These are phyloP conservation scores for Andrena marginata DNA, from an alignment of 2,888 invertebrate species.

Conservation along the genomic window DNA sequence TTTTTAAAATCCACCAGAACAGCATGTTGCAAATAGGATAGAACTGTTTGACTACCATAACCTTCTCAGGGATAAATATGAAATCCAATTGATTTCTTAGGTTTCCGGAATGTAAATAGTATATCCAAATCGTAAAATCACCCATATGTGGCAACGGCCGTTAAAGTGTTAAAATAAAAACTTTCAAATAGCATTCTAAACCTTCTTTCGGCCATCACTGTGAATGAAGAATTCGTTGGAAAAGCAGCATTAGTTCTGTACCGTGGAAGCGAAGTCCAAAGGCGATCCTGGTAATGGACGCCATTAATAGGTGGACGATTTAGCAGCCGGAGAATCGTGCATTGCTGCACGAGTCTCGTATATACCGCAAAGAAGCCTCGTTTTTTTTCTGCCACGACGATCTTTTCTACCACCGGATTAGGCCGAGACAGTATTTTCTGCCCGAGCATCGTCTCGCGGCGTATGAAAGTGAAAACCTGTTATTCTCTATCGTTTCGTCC, in stretches of 20 bases:
- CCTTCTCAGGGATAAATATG: no score
- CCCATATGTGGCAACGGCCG: no score
- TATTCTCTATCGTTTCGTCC: constrained; percentile 67
- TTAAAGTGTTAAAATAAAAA: background rate
- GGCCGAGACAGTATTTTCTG: constrained; percentile 59
- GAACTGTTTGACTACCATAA: no score
- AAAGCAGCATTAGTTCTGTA: background rate
- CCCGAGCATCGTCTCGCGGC: constrained; percentile 36
- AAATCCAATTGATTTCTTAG: no score
- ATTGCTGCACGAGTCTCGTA: constrained; percentile 41
- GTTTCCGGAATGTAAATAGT: no score
- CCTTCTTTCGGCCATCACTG: background rate
- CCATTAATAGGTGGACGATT: constrained; percentile 48
- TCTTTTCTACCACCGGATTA: constrained; percentile 56
- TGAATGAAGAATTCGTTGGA: background rate
- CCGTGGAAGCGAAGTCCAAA: background rate
- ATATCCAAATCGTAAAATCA: no score
- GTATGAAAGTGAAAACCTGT: constrained; percentile 73
- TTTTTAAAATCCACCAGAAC: no score
- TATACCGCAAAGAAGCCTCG: constrained; percentile 60
- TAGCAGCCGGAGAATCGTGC: constrained; percentile 37
- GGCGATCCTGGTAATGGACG: background rate
- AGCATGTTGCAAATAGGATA: no score
- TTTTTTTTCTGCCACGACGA: constrained; percentile 47
- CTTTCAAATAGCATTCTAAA: background rate